Base-by-base conservation (phyloP, 92 coral and sea anemone species). In the Epizoanthus illoricatus region DNA sequence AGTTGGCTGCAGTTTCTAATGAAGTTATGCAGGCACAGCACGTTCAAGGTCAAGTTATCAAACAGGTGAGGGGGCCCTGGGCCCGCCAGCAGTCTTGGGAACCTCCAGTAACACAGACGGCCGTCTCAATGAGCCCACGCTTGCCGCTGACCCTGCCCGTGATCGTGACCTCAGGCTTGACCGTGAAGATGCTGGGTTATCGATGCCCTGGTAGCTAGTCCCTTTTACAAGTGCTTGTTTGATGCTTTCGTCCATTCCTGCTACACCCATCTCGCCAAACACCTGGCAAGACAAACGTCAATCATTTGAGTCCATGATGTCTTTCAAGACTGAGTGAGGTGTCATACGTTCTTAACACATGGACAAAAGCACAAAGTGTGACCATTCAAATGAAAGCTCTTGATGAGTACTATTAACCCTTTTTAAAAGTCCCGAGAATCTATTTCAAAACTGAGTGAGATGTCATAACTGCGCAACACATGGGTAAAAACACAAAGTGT, bases 241-340 rank as follows among this genome's bases (percentile, higher is more conserved):
- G 18, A 95, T 86, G 21, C 94, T 94, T 79, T 95, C 97, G 72
- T 95, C 98, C 90, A 95, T 91, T 52, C 97, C 95, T 9, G 92
- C 94, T 67, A 95, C 91, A 47, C 94, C 94, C 95, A 95, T 95
- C 88, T 95, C 97, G 47, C 97, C 97, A 65, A 95, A 95, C 69
- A 95, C 97, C 98, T 95, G 59, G 65, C 8, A 21, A 15, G 13
- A 49, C 17, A 17, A 13, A 61, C 59, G n/a, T 6, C n/a, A 39
- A 33, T 24, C 40, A 18, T 21, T 18, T 41, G 18, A 1, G 19
- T 16, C 39, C 20, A 2, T 45, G 4, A 4, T 41, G 4, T 5
- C 36, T 42, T 63, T 80, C 7, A 59, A 47, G 28, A 19, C 28
- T 63, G 9, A 8, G 23, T 8, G 66, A 62, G 66, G n/a, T 62